Percentiles rank a stretch among this genome's conserved stretches.
Conservation (phyloP, 1,140 invertebrate genomes). For the Cyphomyrmex costatus region DNA sequence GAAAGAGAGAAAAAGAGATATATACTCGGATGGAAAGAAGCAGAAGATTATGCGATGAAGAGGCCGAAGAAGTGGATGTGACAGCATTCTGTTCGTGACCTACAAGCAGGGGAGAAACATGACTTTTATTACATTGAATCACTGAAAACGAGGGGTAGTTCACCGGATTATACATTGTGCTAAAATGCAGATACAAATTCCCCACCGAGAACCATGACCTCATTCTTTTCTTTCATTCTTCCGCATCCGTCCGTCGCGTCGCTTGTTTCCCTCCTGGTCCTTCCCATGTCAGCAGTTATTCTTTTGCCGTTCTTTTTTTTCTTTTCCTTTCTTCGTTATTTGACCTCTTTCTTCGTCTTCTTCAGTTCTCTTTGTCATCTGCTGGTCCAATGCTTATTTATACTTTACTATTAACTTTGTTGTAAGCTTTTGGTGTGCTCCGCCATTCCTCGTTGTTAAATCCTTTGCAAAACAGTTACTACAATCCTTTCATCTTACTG, state of each 20-base stretch:
- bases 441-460: constrained; percentile 47
- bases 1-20: not conserved
- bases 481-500: constrained; percentile 44
- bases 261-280: not conserved
- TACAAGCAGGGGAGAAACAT: constrained; percentile 1
- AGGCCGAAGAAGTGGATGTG: not conserved
- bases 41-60: not conserved
- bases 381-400: constrained; percentile 28
- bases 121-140: constrained; percentile 57
- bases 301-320: not conserved
- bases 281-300: not conserved
- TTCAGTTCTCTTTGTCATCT: constrained; percentile 1
- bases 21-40: not conserved
- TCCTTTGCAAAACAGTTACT: constrained; percentile 50
- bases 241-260: not conserved
- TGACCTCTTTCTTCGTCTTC: not conserved
- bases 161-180: constrained; percentile 48
- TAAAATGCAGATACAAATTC: constrained; percentile 58
- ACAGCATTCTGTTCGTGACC: not conserved
- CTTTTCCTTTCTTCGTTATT: not conserved
- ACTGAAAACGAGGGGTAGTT: constrained; percentile 31
- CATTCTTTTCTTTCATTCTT: constrained; percentile 14
- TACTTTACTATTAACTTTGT: constrained; percentile 50
- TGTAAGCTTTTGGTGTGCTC: constrained; percentile 13
- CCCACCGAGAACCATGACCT: constrained; percentile 9